Evolutionary conservation across 2,797 vertebrate species (phyloP).

Genomic region (Gila robusta): DNA sequence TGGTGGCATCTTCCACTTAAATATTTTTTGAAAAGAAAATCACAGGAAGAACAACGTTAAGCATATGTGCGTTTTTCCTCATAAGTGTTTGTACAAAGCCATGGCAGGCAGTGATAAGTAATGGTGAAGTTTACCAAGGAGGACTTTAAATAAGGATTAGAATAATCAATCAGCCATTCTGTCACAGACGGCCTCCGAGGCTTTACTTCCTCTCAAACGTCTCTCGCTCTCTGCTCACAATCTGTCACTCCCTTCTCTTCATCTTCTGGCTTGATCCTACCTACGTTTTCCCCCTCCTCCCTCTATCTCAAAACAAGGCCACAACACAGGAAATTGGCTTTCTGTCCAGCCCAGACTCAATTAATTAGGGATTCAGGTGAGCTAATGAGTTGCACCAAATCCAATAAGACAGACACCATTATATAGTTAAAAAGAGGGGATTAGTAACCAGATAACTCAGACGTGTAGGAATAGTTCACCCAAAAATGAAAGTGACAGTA

Average conservation of each 20-base stretch:
- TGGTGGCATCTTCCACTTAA: background rate
- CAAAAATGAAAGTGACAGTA: background rate
- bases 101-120: constrained; percentile 65
- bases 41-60: constrained; percentile 28
- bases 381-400: constrained; percentile 6
- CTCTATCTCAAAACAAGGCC: constrained; percentile 24
- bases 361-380: constrained; percentile 32
- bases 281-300: constrained; percentile 10
- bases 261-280: constrained; percentile 9
- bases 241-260: constrained; percentile 26
- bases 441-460: background rate
- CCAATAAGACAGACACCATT: constrained; percentile 45
- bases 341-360: constrained; percentile 28
- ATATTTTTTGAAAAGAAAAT: background rate
- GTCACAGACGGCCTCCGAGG: constrained; percentile 24
- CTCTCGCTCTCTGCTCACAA: background rate
- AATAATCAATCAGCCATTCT: constrained; percentile 72
- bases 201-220: constrained; percentile 13
- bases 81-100: constrained; percentile 65
- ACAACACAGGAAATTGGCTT: constrained; percentile 24
- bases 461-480: background rate
- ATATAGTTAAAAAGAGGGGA: constrained; percentile 9
- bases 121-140: constrained; percentile 76
- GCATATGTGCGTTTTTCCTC: constrained; percentile 49
- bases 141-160: constrained; percentile 77